phyloP scores from a whole-genome alignment of 2,888 invertebrate species.

The Helicoverpa assulta region DNA sequence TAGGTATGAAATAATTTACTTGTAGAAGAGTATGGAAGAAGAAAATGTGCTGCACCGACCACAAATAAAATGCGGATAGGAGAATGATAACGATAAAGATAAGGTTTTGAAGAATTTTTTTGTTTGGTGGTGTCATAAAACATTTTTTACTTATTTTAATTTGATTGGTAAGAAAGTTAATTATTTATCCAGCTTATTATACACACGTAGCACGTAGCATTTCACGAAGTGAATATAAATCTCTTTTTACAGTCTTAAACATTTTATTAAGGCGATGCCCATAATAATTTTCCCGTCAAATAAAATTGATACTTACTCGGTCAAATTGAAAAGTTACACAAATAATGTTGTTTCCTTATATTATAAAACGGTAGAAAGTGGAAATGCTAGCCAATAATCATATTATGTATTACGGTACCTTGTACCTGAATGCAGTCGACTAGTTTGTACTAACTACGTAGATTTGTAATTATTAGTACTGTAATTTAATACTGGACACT shows the following conservation, averaged over 20 bases:
- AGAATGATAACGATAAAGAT: no score
- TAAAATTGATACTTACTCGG: background rate
- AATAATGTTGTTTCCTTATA: constrained; percentile 31
- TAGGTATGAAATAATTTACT: no score
- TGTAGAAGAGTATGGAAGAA: no score
- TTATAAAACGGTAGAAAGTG: constrained; percentile 48
- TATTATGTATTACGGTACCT: constrained; percentile 16
- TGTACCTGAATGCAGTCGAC: constrained; percentile 11
- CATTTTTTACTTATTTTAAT: no score
- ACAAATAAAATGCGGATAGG: no score
- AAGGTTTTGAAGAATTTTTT: no score
- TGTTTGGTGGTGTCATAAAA: no score
- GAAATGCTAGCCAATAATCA: constrained; percentile 26
- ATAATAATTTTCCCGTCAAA: constrained; percentile 23
- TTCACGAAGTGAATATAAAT: background rate
- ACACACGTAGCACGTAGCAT: no score
- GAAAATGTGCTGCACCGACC: no score
- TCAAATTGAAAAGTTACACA: constrained; percentile 28
- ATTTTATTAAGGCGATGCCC: background rate
- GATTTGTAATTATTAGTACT: constrained; percentile 10
- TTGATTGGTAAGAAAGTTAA: no score
- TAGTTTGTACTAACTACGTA: constrained; percentile 29
- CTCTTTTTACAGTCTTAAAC: background rate
- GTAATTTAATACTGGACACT: constrained; percentile 14
- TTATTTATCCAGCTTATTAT: no score